These are phyloP conservation scores for Steinernema carpocapsae DNA, from an alignment of 2,888 invertebrate genomes.

Conservation along the genomic window DNA sequence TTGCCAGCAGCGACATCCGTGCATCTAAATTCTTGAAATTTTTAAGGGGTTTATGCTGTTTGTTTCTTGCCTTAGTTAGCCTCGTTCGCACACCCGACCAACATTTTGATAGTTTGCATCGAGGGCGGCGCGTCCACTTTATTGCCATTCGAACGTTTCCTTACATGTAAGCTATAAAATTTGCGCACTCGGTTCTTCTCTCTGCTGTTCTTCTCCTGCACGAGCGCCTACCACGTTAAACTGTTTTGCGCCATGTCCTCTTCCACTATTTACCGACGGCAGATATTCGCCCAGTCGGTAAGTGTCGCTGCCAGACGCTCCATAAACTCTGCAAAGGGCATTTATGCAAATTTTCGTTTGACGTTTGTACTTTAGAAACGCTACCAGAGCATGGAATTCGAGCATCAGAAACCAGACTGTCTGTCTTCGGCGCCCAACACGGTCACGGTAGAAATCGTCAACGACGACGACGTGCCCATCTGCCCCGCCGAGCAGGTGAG, in stretches of 20 bases:
- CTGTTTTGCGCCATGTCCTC: constrained; percentile 1
- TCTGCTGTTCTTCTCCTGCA: neutral
- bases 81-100: too few species aligned
- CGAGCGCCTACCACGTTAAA: neutral
- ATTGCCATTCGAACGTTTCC: too few species aligned
- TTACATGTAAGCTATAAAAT: too few species aligned
- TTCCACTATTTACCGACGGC: constrained; percentile 7
- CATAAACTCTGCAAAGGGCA: neutral
- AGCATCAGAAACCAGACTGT: neutral
- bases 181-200: too few species aligned
- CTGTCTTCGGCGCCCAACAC: neutral
- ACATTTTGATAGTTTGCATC: too few species aligned
- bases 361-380: constrained; percentile 19
- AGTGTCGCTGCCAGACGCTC: constrained; percentile 12
- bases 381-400: constrained; percentile 34
- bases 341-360: neutral
- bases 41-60: too few species aligned
- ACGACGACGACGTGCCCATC: constrained; percentile 28
- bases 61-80: too few species aligned
- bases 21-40: too few species aligned
- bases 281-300: constrained; percentile 32
- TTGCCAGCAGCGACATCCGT: too few species aligned
- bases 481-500: constrained; percentile 5
- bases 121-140: too few species aligned
- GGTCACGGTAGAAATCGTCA: constrained; percentile 25